Base-by-base conservation (phyloP, 1,140 invertebrate genomes). In the Berghia stephanieae region DNA sequence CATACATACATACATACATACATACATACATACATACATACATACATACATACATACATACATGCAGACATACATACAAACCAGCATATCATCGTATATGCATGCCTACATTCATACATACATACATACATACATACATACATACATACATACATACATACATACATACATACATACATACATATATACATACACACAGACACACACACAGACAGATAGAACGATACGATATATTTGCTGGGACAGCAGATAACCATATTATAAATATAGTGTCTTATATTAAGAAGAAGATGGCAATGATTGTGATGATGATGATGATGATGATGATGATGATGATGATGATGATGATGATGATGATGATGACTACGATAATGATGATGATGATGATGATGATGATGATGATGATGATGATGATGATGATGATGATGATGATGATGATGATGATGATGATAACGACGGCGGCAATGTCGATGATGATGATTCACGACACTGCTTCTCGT, bases 1-100 rank as follows among this genome's bases (percentile, higher is more conserved):
- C n/a, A n/a, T n/a, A n/a, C n/a, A 68, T 68, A 52, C 52, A 49
- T 57, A 46, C 18, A 79, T 46, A 75, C 38, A 52, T 57, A 67
- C 31, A 79, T 43, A 49, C 43, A 67, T 43, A 36, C 40, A 42
- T 63, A 36, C 40, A 79, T 66, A 38, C 60, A 75, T 42, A 68
- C 40, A 49, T 66, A 49, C 43, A 75, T 40, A 42, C 63, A 79
- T 43, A 52, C 60, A 69, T 66, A 63, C 24, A 69, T 63, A 40
- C 60, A 44, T 74, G 21, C 34, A 57, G 21, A 36, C 66, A 68
- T 68, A 36, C 38, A 74, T 36, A 52, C 27, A 70, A n/a, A 55
- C 55, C 69, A 24, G 1, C 36, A 75, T 44, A 46, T 46, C 27
- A 24, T 31, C 27, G 63, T 68, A 13, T 10, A 52, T 40, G n/a